Percentiles rank a stretch among this genome's conserved stretches.
phyloP scores from a whole-genome alignment of 2,797 vertebrate species.

The Dermochelys coriacea region DNA sequence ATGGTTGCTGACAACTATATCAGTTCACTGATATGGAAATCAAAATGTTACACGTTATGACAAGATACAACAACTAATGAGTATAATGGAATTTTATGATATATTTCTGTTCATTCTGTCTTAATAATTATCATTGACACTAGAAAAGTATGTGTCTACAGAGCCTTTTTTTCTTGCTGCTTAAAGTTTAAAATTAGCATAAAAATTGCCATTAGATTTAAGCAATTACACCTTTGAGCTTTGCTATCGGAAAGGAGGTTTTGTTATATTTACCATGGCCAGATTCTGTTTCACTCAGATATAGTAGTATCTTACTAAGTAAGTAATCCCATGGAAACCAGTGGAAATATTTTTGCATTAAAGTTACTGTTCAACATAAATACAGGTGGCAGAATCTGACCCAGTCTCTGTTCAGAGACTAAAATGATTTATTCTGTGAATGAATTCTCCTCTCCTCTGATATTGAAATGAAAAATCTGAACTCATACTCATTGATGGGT shows the following conservation, averaged over 20 bases:
- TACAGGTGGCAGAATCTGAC: neutral
- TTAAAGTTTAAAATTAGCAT: neutral
- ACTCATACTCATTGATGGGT: neutral
- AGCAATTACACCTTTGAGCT: neutral
- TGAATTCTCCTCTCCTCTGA: neutral
- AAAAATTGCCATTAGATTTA: neutral
- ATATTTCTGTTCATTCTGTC: constrained; percentile 26
- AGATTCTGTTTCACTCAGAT: neutral
- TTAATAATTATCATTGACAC: constrained; percentile 5
- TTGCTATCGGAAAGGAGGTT: neutral
- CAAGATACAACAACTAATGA: constrained; percentile 6
- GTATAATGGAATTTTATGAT: neutral
- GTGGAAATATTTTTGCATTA: neutral
- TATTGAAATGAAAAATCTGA: neutral
- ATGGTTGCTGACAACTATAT: neutral
- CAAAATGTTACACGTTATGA: constrained; percentile 1
- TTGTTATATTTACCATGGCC: neutral
- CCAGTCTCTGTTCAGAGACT: neutral
- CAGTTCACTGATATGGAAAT: constrained; percentile 12
- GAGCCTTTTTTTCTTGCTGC: neutral
- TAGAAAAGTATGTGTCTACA: neutral
- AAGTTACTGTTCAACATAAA: neutral
- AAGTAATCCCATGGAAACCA: neutral
- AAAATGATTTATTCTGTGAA: neutral
- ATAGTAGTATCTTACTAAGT: neutral